Conservation (phyloP, 2,888 invertebrate genomes). For the Opisthograptis luteolata region DNA sequence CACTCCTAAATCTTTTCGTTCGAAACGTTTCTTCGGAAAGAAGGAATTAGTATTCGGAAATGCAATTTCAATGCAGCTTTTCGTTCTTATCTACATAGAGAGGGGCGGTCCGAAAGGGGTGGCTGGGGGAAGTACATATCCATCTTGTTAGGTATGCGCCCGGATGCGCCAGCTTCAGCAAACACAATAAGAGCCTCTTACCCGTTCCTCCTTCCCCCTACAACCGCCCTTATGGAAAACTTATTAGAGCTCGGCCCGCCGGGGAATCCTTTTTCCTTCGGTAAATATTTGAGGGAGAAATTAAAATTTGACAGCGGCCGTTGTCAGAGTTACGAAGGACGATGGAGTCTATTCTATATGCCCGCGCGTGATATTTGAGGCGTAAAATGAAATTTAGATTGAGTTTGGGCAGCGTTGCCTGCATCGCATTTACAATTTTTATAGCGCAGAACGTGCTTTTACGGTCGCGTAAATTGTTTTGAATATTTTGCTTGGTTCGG, state of each 20-base stretch:
- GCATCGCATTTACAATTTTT: conserved; percentile 49
- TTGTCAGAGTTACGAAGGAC: conserved; percentile 69
- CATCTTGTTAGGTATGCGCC: conserved; percentile 84
- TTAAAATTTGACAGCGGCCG: conserved; percentile 82
- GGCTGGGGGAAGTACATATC: conserved; percentile 71
- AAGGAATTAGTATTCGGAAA: conserved; percentile 80
- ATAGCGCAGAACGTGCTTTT: conserved; percentile 38
- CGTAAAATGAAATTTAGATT: conserved; percentile 84
- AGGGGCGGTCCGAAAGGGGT: conserved; percentile 71
- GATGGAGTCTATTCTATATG: conserved; percentile 73
- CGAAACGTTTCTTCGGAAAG: conserved; percentile 55
- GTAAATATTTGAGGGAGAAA: conserved; percentile 85
- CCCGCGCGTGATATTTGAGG: conserved; percentile 79
- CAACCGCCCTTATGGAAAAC: conserved; percentile 81
- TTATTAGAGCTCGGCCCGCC: conserved; percentile 82
- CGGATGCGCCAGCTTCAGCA: conserved; percentile 83
- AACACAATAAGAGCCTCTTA: conserved; percentile 82
- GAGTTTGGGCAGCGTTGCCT: conserved; percentile 70
- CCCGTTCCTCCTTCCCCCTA: conserved; percentile 49
- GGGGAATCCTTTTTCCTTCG: conserved; percentile 84
- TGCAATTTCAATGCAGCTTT: conserved; percentile 81
- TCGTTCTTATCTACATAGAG: conserved; percentile 61
- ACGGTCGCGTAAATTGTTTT: conserved; percentile 42
- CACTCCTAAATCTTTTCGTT: conserved; percentile 30
- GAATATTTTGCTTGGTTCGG: conserved; percentile 41